Evolutionary conservation across 2,888 invertebrate species (phyloP), one percentile per base, ranked within the genome.

Genomic region (Aphrophora alni): DNA sequence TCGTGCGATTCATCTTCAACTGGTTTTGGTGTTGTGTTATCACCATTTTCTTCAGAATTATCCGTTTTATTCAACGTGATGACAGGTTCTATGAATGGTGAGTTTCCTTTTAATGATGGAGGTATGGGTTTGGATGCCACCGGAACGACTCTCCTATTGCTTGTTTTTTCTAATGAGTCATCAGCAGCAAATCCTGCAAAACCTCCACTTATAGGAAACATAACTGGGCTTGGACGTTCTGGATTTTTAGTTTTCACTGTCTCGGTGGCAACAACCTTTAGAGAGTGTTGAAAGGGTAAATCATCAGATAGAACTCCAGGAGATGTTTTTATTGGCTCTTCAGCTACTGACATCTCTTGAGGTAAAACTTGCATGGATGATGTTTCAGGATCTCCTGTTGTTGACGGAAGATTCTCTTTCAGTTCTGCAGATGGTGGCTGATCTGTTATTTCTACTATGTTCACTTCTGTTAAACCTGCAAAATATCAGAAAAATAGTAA

Each of bases 291-390:
- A 2, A 2, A 7, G 17, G 17, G 2, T 8, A 14, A 10, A 12
- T 44, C 44, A 17, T 44, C 44, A 12, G 44, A 14, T 10, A 12
- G 12, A 14, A 44, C 12, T 44, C 44, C 44, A 2, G 44, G 26
- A 14, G 81, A 80, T 26, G 83, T 74, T 80, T 82, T 83, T 17
- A 85, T 84, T n/a, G 84, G 85, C 28, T 85, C 85, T 33, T 83
- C 84, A 26, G 83, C 85, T 38, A 83, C 78, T 0, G 84, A 84
- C 84, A 84, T 83, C 28, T 85, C 85, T 79, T 84, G 83, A 0
- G 84, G 84, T 0, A 81, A 38, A 12, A 74, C 78, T 38, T 78
- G 78, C 5, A 73, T 78, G n/a, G 81, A 81, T 0, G 78, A 78
- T 4, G 71, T 26, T n/a, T 81, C 81, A 27, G 78, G 70, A 14